Evolutionary conservation across 2,113 vertebrate genomes (phyloP).

Genomic region (Falcunculus frontatus): DNA sequence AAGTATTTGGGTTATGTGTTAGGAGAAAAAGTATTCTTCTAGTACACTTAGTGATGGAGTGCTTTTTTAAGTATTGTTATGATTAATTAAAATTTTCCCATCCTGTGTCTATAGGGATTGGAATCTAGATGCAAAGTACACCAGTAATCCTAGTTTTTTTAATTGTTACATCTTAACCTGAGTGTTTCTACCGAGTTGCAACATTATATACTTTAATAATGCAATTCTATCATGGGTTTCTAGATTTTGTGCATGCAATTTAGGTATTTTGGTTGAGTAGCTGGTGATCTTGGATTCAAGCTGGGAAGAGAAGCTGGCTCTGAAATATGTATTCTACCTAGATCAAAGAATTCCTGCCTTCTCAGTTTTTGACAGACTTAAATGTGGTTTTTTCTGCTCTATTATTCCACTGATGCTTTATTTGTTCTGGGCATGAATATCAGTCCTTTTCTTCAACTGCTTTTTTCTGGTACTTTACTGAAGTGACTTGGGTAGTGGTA

Average conservation of each 20-base stretch:
- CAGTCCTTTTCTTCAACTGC: background rate
- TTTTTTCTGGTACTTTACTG: background rate
- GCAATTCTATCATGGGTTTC: rapidly evolving
- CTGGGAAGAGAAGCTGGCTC: background rate
- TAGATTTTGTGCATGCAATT: background rate
- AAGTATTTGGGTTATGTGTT: background rate
- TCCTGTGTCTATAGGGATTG: rapidly evolving
- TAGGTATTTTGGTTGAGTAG: background rate
- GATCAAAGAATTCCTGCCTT: background rate
- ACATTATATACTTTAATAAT: background rate
- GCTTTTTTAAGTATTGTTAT: background rate
- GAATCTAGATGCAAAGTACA: background rate
- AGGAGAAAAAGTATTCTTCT: background rate
- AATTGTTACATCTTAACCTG: background rate
- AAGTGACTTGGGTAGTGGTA: background rate
- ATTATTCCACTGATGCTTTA: background rate
- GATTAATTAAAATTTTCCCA: background rate
- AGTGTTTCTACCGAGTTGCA: background rate
- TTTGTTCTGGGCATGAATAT: background rate
- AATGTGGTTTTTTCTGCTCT: background rate
- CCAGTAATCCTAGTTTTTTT: background rate
- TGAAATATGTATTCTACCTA: background rate
- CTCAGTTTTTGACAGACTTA: background rate
- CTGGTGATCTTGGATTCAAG: background rate
- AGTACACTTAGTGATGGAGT: background rate